Evolutionary conservation across 2,888 invertebrate genomes (phyloP).

Genomic region (Anorthoa munda): DNA sequence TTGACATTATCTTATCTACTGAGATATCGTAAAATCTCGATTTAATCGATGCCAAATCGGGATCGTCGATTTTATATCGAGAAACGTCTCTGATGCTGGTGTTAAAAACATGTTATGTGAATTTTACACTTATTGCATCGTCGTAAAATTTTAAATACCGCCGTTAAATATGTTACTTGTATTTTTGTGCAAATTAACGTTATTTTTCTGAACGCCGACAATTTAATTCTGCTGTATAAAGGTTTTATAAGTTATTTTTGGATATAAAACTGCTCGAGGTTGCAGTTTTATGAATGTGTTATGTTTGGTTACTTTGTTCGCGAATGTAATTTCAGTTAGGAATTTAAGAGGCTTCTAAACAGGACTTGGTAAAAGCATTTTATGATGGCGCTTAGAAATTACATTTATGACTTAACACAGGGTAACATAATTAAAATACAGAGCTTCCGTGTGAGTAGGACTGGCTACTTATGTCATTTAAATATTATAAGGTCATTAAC

Average conservation of each 20-base stretch:
- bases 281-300: slow-evolving; percentile 25
- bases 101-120: slow-evolving; percentile 68
- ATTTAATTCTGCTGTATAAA: slow-evolving; percentile 54
- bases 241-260: slow-evolving; percentile 52
- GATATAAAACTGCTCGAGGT: slow-evolving; percentile 22
- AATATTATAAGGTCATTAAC: slow-evolving; percentile 38
- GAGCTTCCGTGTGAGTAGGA: not conserved
- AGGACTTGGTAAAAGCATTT: not conserved
- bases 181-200: slow-evolving; percentile 61
- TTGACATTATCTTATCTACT: slow-evolving; percentile 64
- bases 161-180: slow-evolving; percentile 59
- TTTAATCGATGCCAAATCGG: slow-evolving; percentile 66
- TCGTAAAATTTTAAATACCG: slow-evolving; percentile 67
- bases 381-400: not conserved
- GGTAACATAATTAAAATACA: not conserved
- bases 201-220: slow-evolving; percentile 57
- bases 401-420: not conserved
- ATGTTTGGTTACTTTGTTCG: slow-evolving; percentile 32
- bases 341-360: not conserved
- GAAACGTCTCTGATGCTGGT: slow-evolving; percentile 49
- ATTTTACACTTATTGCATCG: slow-evolving; percentile 67
- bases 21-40: slow-evolving; percentile 65
- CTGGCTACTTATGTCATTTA: slow-evolving; percentile 24
- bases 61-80: slow-evolving; percentile 57
- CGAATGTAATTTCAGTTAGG: slow-evolving; percentile 10